A percentile compares a stretch with the other conserved stretches of the same genome.
These are phyloP conservation scores for Benthosema pterotum DNA, from an alignment of 2,797 vertebrate species.

Conservation along the genomic window DNA sequence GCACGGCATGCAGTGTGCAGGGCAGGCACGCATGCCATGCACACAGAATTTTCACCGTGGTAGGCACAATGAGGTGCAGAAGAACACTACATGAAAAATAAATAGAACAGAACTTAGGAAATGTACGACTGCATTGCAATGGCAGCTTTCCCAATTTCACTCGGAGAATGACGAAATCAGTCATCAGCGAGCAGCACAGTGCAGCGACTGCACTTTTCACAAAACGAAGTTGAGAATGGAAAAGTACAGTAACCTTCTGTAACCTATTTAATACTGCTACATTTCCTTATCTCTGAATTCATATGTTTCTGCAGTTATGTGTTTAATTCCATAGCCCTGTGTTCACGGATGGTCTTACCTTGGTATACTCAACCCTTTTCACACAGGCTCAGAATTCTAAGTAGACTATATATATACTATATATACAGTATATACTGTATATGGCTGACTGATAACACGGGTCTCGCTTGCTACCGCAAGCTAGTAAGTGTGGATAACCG, in stretches of 20 bases:
- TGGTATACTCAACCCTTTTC: slow-evolving; percentile 12
- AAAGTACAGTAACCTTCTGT: background rate
- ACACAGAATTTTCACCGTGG: background rate
- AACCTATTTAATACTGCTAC: too few relatives aligned
- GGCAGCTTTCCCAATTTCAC: too few relatives aligned
- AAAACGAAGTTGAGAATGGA: too few relatives aligned
- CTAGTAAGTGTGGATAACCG: slow-evolving; percentile 31
- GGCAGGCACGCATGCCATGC: too few relatives aligned
- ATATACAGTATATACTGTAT: too few relatives aligned
- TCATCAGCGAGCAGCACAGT: too few relatives aligned
- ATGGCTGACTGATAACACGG: too few relatives aligned
- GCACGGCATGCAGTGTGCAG: background rate
- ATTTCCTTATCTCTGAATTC: too few relatives aligned
- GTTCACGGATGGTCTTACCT: slow-evolving; percentile 15
- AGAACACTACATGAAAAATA: slow-evolving; percentile 7
- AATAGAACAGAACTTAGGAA: background rate
- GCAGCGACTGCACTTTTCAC: too few relatives aligned
- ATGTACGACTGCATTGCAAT: background rate
- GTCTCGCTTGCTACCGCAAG: too few relatives aligned
- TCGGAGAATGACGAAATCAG: too few relatives aligned
- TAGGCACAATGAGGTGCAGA: slow-evolving; percentile 12
- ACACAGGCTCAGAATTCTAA: too few relatives aligned
- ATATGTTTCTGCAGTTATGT: background rate
- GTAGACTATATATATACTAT: background rate
- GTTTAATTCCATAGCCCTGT: background rate